phyloP scores from a whole-genome alignment of 2,797 vertebrate species.

The Corythornis leucogaster region DNA sequence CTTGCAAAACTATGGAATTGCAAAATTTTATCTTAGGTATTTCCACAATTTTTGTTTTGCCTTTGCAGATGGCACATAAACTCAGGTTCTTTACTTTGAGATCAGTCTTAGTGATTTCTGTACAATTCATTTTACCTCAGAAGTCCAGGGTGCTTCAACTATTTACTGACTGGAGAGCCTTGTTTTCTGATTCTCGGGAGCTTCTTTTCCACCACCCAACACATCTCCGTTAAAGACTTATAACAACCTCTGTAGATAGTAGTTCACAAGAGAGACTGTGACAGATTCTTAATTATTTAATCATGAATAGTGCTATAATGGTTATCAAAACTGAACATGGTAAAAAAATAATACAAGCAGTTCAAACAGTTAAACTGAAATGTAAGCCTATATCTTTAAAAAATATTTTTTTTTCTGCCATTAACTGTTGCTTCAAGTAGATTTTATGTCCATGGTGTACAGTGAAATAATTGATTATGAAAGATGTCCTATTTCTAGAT shows the following conservation, averaged over 20 bases:
- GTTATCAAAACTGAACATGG: constrained; percentile 19
- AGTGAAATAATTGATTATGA: constrained; percentile 24
- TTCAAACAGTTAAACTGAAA: constrained; percentile 45
- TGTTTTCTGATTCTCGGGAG: neutral
- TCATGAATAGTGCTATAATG: neutral
- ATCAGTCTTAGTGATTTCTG: neutral
- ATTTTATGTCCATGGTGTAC: neutral
- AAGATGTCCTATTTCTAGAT: constrained; percentile 44
- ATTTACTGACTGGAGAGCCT: neutral
- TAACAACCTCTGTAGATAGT: neutral
- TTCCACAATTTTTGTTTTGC: neutral
- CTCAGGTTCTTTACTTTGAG: neutral
- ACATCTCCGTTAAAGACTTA: neutral
- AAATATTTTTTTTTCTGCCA: constrained; percentile 8
- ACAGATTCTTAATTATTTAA: constrained; percentile 22
- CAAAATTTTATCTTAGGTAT: neutral
- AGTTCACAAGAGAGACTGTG: neutral
- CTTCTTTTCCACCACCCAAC: neutral
- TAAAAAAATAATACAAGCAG: constrained; percentile 39
- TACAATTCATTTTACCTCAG: neutral
- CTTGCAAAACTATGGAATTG: accelerated
- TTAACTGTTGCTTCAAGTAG: constrained; percentile 51
- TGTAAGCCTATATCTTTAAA: constrained; percentile 41
- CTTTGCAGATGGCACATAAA: neutral
- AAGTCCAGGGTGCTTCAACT: neutral